phyloP scores from a whole-genome alignment of 2,113 vertebrate genomes.

The Oncorhynchus masou region DNA sequence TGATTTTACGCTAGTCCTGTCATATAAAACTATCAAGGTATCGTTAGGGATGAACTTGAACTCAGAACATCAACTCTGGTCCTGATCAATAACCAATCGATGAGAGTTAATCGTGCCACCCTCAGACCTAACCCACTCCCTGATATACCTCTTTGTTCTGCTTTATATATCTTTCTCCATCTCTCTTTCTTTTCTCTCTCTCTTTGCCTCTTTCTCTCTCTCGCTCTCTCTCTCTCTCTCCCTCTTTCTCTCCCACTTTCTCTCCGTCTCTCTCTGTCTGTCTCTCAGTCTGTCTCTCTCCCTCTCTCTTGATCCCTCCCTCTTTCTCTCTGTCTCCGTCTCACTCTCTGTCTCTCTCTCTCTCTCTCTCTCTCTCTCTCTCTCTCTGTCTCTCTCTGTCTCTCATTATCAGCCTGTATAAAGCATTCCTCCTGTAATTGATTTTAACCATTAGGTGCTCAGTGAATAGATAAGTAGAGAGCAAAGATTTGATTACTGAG shows the following conservation, averaged over 20 bases:
- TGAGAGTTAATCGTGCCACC: conserved; percentile 72
- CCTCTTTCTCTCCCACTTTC: too few species aligned
- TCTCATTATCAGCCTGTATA: conserved; percentile 72
- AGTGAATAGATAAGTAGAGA: conserved; percentile 98
- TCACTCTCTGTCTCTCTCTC: rapidly evolving
- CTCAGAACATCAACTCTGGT: conserved; percentile 67
- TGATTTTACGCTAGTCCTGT: not conserved
- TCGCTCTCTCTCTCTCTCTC: too few species aligned
- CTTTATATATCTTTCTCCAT: too few species aligned
- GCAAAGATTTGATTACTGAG: conserved; percentile 97
- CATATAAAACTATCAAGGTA: conserved; percentile 68
- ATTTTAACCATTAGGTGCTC: conserved; percentile 97
- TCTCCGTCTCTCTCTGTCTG: too few species aligned
- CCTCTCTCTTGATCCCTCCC: too few species aligned
- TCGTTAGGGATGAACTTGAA: conserved; percentile 72
- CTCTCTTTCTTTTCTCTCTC: too few species aligned
- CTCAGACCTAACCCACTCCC: conserved; percentile 42
- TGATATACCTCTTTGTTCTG: too few species aligned
- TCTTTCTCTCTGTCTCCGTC: too few species aligned
- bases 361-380: too few species aligned
- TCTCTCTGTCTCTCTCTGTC: rapidly evolving
- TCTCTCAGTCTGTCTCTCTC: too few species aligned
- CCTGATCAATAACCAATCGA: conserved; percentile 75
- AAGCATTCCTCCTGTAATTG: conserved; percentile 95
- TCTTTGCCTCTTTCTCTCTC: too few species aligned